A percentile compares a stretch with the other conserved stretches of the same genome.
Conservation (phyloP, 1,140 invertebrate genomes). For the Musca domestica region DNA sequence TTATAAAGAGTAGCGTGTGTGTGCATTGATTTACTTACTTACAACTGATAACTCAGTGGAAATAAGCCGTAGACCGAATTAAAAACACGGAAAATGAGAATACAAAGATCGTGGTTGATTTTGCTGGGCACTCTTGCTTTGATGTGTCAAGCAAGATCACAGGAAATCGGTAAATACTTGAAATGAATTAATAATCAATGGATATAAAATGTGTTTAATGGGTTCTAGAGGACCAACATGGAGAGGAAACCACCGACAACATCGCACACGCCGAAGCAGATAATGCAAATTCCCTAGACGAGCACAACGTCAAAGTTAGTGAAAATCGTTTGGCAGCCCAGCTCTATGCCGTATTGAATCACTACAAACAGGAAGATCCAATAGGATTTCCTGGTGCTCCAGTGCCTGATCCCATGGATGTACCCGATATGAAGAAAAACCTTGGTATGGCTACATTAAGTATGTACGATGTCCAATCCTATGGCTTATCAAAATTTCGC, state of each 20-base stretch:
- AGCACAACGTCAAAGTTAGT: slow-evolving; percentile 49
- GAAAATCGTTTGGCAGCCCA: slow-evolving; percentile 69
- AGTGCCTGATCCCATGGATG: slow-evolving; percentile 73
- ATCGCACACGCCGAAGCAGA: neutral
- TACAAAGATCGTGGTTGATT: neutral
- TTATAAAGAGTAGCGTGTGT: too few relatives aligned
- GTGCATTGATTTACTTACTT: too few relatives aligned
- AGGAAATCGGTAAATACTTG: neutral
- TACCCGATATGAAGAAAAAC: slow-evolving; percentile 74
- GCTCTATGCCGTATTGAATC: slow-evolving; percentile 70
- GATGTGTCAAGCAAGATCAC: neutral
- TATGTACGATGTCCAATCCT: slow-evolving; percentile 69
- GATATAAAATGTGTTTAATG: neutral
- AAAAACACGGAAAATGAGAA: neutral
- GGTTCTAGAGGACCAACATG: neutral
- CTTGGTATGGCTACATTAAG: slow-evolving; percentile 69
- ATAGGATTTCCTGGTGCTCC: slow-evolving; percentile 72
- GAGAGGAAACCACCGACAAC: neutral
- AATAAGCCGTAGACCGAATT: too few relatives aligned
- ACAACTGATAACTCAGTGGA: too few relatives aligned
- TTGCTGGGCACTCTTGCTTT: neutral
- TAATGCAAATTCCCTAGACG: slow-evolving; percentile 30
- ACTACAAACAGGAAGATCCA: slow-evolving; percentile 78
- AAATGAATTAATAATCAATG: neutral
- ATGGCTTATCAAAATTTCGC: slow-evolving; percentile 76